Percentiles rank a stretch among this genome's conserved stretches.
phyloP scores from a whole-genome alignment of 2,888 invertebrate species.

The Stratiomys singularior region DNA sequence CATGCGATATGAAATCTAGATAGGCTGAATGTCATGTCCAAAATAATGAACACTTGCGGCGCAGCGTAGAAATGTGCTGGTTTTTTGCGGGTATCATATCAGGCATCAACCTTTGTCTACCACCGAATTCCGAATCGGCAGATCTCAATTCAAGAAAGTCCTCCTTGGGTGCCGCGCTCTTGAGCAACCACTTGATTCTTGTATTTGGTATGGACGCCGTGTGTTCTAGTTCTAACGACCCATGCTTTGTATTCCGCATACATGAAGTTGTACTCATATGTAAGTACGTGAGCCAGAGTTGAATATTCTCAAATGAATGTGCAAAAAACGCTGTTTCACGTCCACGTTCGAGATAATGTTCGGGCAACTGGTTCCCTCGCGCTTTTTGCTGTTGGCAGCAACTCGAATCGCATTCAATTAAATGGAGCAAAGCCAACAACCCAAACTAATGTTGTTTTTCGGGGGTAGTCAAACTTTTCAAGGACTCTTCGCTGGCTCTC shows the following conservation, averaged over 20 bases:
- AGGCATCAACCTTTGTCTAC: background rate
- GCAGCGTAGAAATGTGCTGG: too few relatives aligned
- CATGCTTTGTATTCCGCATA: background rate
- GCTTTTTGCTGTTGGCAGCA: background rate
- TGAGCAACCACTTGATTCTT: background rate
- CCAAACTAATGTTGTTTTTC: background rate
- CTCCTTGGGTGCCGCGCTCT: background rate
- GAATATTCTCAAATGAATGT: constrained; percentile 1
- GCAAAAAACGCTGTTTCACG: constrained; percentile 1
- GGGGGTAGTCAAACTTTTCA: constrained; percentile 41
- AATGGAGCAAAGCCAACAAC: constrained; percentile 3
- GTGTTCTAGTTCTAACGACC: constrained; percentile 5
- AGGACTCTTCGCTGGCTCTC: constrained; percentile 18
- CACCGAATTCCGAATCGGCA: background rate
- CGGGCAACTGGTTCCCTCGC: background rate
- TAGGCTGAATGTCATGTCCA: too few relatives aligned
- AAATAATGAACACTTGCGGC: too few relatives aligned
- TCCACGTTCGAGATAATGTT: background rate
- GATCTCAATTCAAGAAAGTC: background rate
- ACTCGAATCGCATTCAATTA: background rate
- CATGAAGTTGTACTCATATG: background rate
- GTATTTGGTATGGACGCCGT: background rate
- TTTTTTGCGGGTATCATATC: too few relatives aligned
- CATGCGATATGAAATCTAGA: too few relatives aligned
- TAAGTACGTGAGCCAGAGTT: background rate